Conservation (phyloP, 2,888 invertebrate genomes). For the Drosophila formosana region DNA sequence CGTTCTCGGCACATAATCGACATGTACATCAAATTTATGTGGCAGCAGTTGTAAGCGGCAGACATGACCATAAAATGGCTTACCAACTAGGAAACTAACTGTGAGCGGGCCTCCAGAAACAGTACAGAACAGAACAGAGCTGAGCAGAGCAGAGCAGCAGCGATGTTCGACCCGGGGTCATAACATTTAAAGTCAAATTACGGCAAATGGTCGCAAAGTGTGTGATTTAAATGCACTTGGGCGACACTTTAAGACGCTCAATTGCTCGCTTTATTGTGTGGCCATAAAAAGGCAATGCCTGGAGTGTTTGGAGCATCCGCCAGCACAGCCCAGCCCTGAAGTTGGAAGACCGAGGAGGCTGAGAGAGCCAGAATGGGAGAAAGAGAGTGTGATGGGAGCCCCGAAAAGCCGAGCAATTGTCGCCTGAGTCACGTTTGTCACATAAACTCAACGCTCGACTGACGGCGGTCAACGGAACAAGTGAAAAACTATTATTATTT, state of each 20-base stretch:
- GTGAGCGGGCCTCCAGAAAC: constrained; percentile 23
- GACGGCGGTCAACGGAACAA: constrained; percentile 77
- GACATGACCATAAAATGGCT: constrained; percentile 76
- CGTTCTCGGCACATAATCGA: constrained; percentile 72
- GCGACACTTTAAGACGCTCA: constrained; percentile 81
- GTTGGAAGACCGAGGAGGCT: neutral
- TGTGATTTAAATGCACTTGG: constrained; percentile 83
- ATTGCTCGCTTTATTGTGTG: constrained; percentile 81
- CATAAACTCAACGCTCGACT: constrained; percentile 78
- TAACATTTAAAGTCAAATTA: constrained; percentile 83
- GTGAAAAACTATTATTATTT: constrained; percentile 80
- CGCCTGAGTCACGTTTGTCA: constrained; percentile 81
- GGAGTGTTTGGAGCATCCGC: constrained; percentile 16
- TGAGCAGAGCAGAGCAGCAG: neutral
- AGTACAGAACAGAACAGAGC: neutral
- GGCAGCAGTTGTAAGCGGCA: constrained; percentile 62
- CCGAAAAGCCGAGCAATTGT: constrained; percentile 77
- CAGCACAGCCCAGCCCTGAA: neutral
- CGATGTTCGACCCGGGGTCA: constrained; percentile 48
- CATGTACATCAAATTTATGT: constrained; percentile 80
- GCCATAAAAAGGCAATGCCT: constrained; percentile 71
- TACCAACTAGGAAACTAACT: constrained; percentile 71
- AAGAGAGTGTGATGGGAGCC: constrained; percentile 22
- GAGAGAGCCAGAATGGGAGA: constrained; percentile 8
- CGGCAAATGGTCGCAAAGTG: constrained; percentile 83